phyloP scores from a whole-genome alignment of 2,888 invertebrate species.

The Zeuzera pyrina region DNA sequence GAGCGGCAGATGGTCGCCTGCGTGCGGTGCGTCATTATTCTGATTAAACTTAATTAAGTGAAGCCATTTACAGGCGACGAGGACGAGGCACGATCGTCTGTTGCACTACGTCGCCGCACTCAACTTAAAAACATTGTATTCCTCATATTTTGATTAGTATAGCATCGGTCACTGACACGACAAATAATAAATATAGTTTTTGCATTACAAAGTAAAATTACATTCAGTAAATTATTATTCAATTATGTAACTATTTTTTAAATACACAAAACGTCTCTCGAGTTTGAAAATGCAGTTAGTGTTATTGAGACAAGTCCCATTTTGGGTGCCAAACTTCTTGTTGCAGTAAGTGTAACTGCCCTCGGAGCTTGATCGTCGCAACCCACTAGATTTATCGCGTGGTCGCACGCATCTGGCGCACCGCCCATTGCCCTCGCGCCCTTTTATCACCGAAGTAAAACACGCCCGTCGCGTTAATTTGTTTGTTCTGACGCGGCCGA shows the following conservation, averaged over 20 bases:
- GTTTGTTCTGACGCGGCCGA: slow-evolving; percentile 67
- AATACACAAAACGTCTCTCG: no score
- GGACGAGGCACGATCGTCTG: slow-evolving; percentile 20
- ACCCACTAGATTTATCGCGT: slow-evolving; percentile 51
- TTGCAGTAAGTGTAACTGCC: no score
- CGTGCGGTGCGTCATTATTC: slow-evolving; percentile 42
- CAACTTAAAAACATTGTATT: no score
- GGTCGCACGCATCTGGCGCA: slow-evolving; percentile 58
- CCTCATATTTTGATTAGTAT: no score
- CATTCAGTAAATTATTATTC: no score
- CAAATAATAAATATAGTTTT: slow-evolving; percentile 14
- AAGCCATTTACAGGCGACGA: slow-evolving; percentile 62
- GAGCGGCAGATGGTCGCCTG: slow-evolving; percentile 54
- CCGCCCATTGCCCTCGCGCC: slow-evolving; percentile 41
- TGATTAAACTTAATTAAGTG: slow-evolving; percentile 73
- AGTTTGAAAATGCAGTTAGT: no score
- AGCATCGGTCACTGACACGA: slow-evolving; percentile 42
- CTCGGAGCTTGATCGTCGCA: slow-evolving; percentile 23
- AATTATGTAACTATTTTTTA: no score
- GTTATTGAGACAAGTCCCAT: no score
- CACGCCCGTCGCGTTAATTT: slow-evolving; percentile 67
- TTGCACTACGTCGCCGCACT: not conserved
- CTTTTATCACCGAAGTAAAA: slow-evolving; percentile 67
- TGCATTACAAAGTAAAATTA: no score
- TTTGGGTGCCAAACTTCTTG: no score